Percentiles rank a stretch among this genome's conserved stretches.
These are phyloP conservation scores for Drosophila pseudoananassae DNA, from an alignment of 1,140 invertebrate genomes.

Conservation along the genomic window DNA sequence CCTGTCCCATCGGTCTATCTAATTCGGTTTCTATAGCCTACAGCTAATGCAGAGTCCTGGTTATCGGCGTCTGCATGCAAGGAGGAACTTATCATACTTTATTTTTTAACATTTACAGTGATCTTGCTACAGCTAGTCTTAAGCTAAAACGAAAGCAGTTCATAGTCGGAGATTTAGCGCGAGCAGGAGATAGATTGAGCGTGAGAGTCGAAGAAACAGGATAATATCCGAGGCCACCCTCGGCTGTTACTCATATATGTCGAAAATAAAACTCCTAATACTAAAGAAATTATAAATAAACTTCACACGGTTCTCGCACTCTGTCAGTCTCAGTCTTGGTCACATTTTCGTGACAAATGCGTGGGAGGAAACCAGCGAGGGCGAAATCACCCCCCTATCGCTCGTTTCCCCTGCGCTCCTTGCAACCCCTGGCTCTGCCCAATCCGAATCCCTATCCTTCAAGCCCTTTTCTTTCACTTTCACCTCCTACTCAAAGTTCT, in stretches of 20 bases:
- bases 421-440: constrained; percentile 4
- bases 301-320: constrained; percentile 36
- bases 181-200: constrained; percentile 31
- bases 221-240: constrained; percentile 46
- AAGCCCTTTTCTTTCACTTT: not conserved
- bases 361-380: not conserved
- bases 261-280: constrained; percentile 61
- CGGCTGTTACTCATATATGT: constrained; percentile 14
- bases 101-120: constrained; percentile 69
- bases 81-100: constrained; percentile 80
- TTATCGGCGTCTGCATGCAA: constrained; percentile 60
- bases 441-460: not conserved
- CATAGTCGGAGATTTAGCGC: constrained; percentile 27
- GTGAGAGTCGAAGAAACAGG: constrained; percentile 21
- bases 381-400: too few relatives aligned
- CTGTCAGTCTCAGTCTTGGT: constrained; percentile 63
- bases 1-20: constrained; percentile 30
- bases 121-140: constrained; percentile 54
- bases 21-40: constrained; percentile 27
- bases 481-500: constrained; percentile 66
- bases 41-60: constrained; percentile 28
- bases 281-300: constrained; percentile 44
- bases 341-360: constrained; percentile 10
- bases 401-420: not conserved
- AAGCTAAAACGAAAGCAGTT: constrained; percentile 49